Conservation (phyloP, 2,797 vertebrate species). For the Clarias platycephalus region DNA sequence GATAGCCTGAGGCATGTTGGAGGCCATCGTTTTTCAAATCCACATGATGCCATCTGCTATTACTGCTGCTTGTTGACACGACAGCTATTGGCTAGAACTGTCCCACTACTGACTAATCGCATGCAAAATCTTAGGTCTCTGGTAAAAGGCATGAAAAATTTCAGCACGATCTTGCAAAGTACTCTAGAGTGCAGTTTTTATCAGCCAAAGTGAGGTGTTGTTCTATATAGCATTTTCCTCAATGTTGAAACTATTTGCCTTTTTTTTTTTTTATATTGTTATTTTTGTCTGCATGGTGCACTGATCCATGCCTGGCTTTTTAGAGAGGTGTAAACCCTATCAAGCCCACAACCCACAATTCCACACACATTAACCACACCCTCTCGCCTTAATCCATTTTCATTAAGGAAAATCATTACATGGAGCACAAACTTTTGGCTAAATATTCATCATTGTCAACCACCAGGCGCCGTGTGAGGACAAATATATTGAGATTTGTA, state of each 20-base stretch:
- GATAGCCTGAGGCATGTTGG: constrained; percentile 75
- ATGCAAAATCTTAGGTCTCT: constrained; percentile 51
- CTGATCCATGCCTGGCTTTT: constrained; percentile 45
- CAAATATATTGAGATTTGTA: constrained; percentile 36
- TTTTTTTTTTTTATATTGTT: background rate
- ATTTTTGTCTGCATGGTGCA: constrained; percentile 40
- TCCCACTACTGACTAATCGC: constrained; percentile 55
- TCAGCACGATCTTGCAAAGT: background rate
- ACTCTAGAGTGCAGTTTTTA: background rate
- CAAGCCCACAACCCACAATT: constrained; percentile 69
- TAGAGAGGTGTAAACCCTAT: constrained; percentile 63
- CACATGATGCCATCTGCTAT: constrained; percentile 72
- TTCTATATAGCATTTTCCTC: too few relatives aligned
- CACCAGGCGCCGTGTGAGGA: constrained; percentile 34
- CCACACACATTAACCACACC: constrained; percentile 65
- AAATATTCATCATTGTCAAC: constrained; percentile 81
- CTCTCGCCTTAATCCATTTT: constrained; percentile 74
- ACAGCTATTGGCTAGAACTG: constrained; percentile 48
- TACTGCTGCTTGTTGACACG: constrained; percentile 49
- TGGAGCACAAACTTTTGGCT: constrained; percentile 79
- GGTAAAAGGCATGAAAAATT: background rate
- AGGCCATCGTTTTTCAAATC: constrained; percentile 74
- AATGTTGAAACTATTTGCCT: background rate
- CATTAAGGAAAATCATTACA: constrained; percentile 80
- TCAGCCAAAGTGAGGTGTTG: background rate